Evolutionary conservation across 1,140 invertebrate species (phyloP), one percentile per base, ranked within the genome.

Genomic region (Frieseomelitta varia): DNA sequence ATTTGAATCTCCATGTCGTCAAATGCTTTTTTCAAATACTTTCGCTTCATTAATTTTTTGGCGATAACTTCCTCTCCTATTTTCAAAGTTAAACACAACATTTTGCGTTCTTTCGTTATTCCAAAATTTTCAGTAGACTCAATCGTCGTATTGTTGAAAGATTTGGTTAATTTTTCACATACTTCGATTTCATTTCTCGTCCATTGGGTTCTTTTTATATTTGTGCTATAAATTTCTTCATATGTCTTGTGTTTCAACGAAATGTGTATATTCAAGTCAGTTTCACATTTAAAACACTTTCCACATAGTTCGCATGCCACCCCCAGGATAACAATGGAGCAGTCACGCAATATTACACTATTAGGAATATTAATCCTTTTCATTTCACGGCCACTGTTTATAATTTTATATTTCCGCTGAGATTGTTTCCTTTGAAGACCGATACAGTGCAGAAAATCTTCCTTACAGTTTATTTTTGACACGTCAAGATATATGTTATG

Each of bases 211-310:
- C 24, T 6, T 34, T 47, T n/a, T 0, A 10, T 8, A 2, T n/a
- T 24, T 4, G 1, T 51, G 19, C 0, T 24, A 4, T 2, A 0
- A 24, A 19, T 19, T 39, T 65, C n/a, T 21, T 1, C 39, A 27
- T 8, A 34, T 15, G 12, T 1, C 12, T 24, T 2, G 30, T 90
- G 88, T 17, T 53, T 73, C 27, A 55, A 72, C n/a, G 11, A 19
- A 3, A n/a, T 51, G 30, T 92, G 91, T 2, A 73, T 0, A 47
- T 78, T 27, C 17, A 92, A 17, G 39, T 92, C 91, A 8, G 67
- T 89, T 34, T 77, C 39, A 53, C 91, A 92, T 56, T 92, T 92
- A 39, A 92, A 92, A 34, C 55, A 74, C 55, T 75, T 91, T 8
- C 86, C 81, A 73, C 92, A 92, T n/a, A 90, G 55, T n/a, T 75